A percentile compares a stretch with the other conserved stretches of the same genome.
phyloP scores from a whole-genome alignment of 1,140 invertebrate genomes.

The Streblospio benedicti region DNA sequence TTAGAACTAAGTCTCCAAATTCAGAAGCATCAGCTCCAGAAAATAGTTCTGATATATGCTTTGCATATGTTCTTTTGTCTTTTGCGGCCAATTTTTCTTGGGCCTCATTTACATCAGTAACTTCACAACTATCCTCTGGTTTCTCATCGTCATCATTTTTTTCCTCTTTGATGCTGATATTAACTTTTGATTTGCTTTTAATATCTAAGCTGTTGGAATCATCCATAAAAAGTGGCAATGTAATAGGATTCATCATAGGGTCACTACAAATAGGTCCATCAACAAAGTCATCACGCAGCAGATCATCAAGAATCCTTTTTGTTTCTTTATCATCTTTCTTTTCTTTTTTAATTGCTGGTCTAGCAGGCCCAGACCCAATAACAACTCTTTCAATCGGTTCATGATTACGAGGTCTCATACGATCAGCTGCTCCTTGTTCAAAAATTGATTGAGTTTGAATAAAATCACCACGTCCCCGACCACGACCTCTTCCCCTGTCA shows the following conservation, averaged over 20 bases:
- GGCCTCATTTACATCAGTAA: too few relatives aligned
- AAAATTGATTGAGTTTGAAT: constrained; percentile 38
- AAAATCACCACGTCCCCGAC: constrained; percentile 24
- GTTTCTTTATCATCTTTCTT: constrained; percentile 17
- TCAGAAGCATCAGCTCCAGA: too few relatives aligned
- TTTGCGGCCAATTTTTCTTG: too few relatives aligned
- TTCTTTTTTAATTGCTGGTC: constrained; percentile 14
- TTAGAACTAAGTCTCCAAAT: too few relatives aligned
- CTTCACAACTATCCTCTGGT: too few relatives aligned
- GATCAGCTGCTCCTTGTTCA: constrained; percentile 30
- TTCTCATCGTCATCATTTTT: too few relatives aligned
- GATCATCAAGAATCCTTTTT: constrained; percentile 24
- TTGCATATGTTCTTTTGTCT: too few relatives aligned
- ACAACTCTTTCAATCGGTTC: constrained; percentile 17
- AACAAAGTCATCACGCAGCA: constrained; percentile 34
- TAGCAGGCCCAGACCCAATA: background rate
- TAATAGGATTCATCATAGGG: constrained; percentile 18
- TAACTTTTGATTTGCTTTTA: too few relatives aligned
- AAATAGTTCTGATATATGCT: too few relatives aligned
- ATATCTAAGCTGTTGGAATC: too few relatives aligned
- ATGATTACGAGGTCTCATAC: constrained; percentile 18
- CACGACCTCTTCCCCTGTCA: constrained; percentile 28
- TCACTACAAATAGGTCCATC: constrained; percentile 11
- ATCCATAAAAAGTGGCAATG: constrained; percentile 23
- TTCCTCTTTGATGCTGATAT: too few relatives aligned